Conservation (phyloP, 2,113 vertebrate species). For the Hoplias malabaricus region DNA sequence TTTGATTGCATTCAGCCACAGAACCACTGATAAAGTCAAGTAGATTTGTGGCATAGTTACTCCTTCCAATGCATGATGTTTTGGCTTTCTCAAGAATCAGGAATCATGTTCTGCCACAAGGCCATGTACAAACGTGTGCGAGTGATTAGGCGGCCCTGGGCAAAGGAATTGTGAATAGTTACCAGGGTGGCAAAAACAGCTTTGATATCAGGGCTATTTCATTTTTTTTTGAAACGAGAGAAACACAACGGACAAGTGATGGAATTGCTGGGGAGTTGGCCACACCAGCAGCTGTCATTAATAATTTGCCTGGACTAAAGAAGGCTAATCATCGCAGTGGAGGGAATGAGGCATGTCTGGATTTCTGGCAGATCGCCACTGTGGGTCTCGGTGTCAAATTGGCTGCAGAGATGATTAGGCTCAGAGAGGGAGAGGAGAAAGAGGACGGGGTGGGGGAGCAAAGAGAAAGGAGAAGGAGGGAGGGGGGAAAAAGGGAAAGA, state of each 20-base stretch:
- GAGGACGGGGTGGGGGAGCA: not conserved
- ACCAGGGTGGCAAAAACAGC: too few relatives aligned
- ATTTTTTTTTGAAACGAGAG: slow-evolving; percentile 26
- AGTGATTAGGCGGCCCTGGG: too few relatives aligned
- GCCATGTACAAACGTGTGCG: too few relatives aligned
- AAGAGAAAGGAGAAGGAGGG: slow-evolving; percentile 43
- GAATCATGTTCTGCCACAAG: too few relatives aligned
- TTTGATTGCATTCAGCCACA: too few relatives aligned
- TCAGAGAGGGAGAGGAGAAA: slow-evolving; percentile 45
- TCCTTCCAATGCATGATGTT: too few relatives aligned
- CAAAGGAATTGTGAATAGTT: too few relatives aligned
- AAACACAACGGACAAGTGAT: slow-evolving; percentile 60
- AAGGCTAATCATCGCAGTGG: slow-evolving; percentile 46
- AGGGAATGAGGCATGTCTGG: slow-evolving; percentile 12
- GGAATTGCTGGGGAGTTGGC: slow-evolving; percentile 53
- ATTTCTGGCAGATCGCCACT: slow-evolving; percentile 32
- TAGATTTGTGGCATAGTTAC: too few relatives aligned
- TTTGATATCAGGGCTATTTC: not conserved
- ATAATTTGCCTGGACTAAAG: slow-evolving; percentile 56
- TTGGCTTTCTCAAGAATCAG: too few relatives aligned
- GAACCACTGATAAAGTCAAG: too few relatives aligned
- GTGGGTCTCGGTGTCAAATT: slow-evolving; percentile 59
- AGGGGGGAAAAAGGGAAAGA: slow-evolving; percentile 43
- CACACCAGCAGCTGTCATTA: slow-evolving; percentile 55
- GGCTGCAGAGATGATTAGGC: slow-evolving; percentile 21